phyloP scores from a whole-genome alignment of 2,113 vertebrate species.

The Azemiops feae region DNA sequence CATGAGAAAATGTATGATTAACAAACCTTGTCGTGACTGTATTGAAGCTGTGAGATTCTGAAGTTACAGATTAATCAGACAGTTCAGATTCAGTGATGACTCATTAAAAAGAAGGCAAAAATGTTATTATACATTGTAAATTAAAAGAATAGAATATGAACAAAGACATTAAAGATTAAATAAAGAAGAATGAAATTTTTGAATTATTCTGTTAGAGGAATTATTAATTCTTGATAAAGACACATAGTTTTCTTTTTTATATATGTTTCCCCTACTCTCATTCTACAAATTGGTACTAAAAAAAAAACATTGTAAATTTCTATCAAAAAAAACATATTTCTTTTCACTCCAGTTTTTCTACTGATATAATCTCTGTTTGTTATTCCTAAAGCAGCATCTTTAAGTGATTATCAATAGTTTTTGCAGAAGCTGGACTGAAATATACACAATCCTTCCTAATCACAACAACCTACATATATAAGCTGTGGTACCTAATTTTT shows the following conservation, averaged over 20 bases:
- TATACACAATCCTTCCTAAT: conserved; percentile 1
- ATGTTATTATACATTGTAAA: background rate
- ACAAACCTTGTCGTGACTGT: background rate
- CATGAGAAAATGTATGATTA: background rate
- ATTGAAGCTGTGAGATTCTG: background rate
- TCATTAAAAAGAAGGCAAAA: background rate
- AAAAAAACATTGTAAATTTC: background rate
- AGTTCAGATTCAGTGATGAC: background rate
- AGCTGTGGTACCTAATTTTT: background rate
- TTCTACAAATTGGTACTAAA: background rate
- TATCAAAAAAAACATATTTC: background rate
- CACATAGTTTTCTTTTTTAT: background rate
- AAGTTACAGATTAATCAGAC: background rate
- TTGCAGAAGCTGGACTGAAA: background rate
- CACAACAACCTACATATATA: background rate
- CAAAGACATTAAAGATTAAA: background rate
- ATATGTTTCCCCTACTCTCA: background rate
- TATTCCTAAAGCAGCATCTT: background rate
- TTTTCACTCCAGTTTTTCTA: background rate
- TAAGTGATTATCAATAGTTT: conserved; percentile 2
- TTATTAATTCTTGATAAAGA: background rate
- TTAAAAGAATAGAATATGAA: background rate
- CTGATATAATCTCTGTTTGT: background rate
- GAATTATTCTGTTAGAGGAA: background rate
- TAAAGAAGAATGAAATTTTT: background rate